Conservation (phyloP, 1,140 invertebrate genomes). For the Zaprionus tsacasi region DNA sequence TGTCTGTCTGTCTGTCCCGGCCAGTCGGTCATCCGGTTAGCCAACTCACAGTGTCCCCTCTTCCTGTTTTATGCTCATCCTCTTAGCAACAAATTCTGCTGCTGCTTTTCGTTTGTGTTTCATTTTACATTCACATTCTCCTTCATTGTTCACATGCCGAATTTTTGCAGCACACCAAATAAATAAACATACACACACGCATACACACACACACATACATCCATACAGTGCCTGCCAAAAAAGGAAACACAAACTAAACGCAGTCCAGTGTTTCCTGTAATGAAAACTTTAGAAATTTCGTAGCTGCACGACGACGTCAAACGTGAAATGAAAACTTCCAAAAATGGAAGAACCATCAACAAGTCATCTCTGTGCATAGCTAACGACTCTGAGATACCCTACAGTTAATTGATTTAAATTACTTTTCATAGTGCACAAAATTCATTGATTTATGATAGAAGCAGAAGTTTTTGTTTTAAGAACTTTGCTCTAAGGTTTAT, state of each 20-base stretch:
- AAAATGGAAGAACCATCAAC: constrained; percentile 14
- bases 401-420: not conserved
- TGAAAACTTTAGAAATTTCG: constrained; percentile 67
- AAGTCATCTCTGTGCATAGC: not conserved
- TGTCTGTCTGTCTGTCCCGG: not conserved
- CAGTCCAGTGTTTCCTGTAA: constrained; percentile 74
- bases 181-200: constrained; percentile 62
- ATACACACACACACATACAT: constrained; percentile 3
- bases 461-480: no score
- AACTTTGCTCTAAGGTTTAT: not conserved
- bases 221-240: constrained; percentile 40
- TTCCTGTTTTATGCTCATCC: constrained; percentile 5
- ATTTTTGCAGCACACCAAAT: constrained; percentile 75
- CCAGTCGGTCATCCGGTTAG: constrained; percentile 33
- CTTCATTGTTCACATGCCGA: constrained; percentile 74
- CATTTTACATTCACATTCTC: constrained; percentile 38
- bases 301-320: constrained; percentile 36
- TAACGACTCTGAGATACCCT: constrained; percentile 10
- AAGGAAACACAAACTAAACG: constrained; percentile 71
- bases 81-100: not conserved
- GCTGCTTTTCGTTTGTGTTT: constrained; percentile 13
- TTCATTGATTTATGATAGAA: not conserved
- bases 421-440: not conserved
- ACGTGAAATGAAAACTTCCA: constrained; percentile 23
- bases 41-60: constrained; percentile 12